phyloP scores from a whole-genome alignment of 2,797 vertebrate species.

The Poliocrania exsul region DNA sequence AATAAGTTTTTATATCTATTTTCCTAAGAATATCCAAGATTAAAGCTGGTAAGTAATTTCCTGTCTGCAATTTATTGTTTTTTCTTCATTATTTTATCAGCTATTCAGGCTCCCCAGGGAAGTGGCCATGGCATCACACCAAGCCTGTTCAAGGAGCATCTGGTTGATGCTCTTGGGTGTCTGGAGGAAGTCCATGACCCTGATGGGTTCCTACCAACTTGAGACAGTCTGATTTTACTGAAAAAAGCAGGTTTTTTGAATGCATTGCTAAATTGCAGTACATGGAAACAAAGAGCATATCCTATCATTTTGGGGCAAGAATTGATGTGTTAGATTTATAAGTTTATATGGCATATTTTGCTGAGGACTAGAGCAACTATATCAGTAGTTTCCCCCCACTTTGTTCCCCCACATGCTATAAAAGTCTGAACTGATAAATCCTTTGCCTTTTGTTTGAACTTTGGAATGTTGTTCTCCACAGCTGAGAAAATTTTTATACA shows the following conservation, averaged over 20 bases:
- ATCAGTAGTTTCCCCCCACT: background rate
- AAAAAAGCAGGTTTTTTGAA: background rate
- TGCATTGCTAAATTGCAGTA: background rate
- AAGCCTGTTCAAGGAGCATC: background rate
- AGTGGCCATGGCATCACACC: background rate
- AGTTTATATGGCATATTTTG: background rate
- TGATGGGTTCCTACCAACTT: background rate
- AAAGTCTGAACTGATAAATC: background rate
- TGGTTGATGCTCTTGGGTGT: background rate
- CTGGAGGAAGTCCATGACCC: fast-evolving
- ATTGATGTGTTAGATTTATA: background rate
- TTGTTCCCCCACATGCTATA: background rate
- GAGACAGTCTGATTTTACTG: background rate
- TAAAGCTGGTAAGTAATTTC: background rate
- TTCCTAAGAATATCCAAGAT: background rate
- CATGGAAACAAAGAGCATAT: background rate
- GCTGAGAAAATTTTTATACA: background rate
- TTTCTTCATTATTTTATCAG: background rate
- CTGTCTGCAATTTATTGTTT: background rate
- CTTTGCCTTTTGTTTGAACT: background rate
- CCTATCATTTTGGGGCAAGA: background rate
- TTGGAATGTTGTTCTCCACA: background rate
- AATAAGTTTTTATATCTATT: background rate
- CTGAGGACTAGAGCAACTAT: background rate
- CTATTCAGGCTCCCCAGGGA: background rate